These are phyloP conservation scores for Volucella bombylans DNA, from an alignment of 2,888 invertebrate species.

Conservation along the genomic window DNA sequence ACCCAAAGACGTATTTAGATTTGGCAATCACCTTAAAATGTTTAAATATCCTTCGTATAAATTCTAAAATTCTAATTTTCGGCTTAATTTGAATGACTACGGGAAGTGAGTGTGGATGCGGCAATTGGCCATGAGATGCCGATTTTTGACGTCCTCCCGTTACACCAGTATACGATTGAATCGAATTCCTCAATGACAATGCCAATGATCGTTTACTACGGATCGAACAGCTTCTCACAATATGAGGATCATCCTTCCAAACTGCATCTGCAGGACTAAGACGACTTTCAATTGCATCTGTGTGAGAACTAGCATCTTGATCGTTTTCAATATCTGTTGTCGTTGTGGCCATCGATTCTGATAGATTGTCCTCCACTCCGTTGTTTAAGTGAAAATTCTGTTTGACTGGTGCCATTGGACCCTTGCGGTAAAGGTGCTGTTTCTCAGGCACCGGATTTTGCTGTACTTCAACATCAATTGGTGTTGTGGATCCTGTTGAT, in stretches of 20 bases:
- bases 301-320: conserved; percentile 76
- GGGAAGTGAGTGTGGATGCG: conserved; percentile 68
- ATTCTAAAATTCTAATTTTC: conserved; percentile 78
- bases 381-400: conserved; percentile 38
- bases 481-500: conserved; percentile 78
- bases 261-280: conserved; percentile 25
- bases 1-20: neutral
- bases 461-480: conserved; percentile 80
- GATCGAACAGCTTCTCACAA: conserved; percentile 59
- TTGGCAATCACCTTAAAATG: conserved; percentile 77
- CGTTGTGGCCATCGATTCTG: conserved; percentile 80
- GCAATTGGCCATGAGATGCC: conserved; percentile 66
- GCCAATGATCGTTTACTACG: conserved; percentile 62
- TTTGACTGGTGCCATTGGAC: conserved; percentile 34
- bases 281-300: conserved; percentile 35
- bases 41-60: conserved; percentile 77
- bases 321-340: conserved; percentile 80
- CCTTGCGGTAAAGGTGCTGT: conserved; percentile 21
- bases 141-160: conserved; percentile 54
- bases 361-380: conserved; percentile 76
- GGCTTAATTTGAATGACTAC: conserved; percentile 76
- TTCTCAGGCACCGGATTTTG: conserved; percentile 62
- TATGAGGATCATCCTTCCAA: conserved; percentile 41
- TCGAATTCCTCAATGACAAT: conserved; percentile 47
- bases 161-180: conserved; percentile 45